Evolutionary conservation across 2,113 vertebrate species (phyloP), one percentile per base, ranked within the genome.

Genomic region (Notothenia coriiceps): DNA sequence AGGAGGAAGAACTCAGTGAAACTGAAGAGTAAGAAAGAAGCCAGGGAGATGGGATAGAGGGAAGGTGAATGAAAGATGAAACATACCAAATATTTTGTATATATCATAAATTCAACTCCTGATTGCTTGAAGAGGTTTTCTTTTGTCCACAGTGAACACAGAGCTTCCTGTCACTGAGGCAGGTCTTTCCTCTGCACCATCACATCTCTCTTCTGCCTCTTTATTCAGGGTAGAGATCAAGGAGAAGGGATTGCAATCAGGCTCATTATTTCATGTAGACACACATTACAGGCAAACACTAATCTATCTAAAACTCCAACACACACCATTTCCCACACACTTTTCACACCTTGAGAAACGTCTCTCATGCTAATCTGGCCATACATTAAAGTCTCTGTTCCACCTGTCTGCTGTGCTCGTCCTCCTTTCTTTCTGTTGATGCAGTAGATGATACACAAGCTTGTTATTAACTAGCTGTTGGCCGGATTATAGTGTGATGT

Each of bases 141-240:
- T 29, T 29, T 3, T 29, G 29, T 3, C 29, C 29, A 29, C n/a
- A 29, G 29, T 29, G 29, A 29, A 29, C 29, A 29, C 29, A 29
- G 29, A 3, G 29, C 29, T 29, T 40, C 35, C 35, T 40, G 35
- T 40, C 35, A 1, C 7, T 7, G 35, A 40, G 35, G 35, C 35
- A 40, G 35, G 35, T 55, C 84, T 87, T 66, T 87, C 64, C 59
- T 64, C 81, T 86, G 79, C 87, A 79, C 86, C 81, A 71, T 62
- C 55, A 35, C 33, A 86, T 86, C 80, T 76, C 76, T 84, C 77
- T 77, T 82, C 77, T 70, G 78, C 68, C 79, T 5, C 76, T 70
- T 76, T 54, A 52, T 79, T 88, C 84, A 77, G 81, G 79, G 82
- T 83, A 88, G 77, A 82, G 69, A 80, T 86, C 44, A 84, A 88